A percentile compares a stretch with the other conserved stretches of the same genome.
phyloP scores from a whole-genome alignment of 2,888 invertebrate species.

The Epinotia nisella region DNA sequence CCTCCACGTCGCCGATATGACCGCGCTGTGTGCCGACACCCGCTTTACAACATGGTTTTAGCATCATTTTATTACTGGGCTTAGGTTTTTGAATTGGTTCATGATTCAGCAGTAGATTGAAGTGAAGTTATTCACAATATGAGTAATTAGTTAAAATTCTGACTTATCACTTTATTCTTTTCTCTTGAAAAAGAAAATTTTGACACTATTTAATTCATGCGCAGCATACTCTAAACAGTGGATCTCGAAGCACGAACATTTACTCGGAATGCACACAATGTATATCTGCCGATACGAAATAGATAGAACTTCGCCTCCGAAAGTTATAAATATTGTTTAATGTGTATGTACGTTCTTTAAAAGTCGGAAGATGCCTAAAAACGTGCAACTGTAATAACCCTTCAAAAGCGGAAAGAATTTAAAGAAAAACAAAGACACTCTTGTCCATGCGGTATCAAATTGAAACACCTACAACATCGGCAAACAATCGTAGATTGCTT shows the following conservation, averaged over 20 bases:
- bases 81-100: conserved; percentile 14
- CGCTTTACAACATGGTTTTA: conserved; percentile 6
- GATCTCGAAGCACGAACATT: no score
- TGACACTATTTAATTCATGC: neutral
- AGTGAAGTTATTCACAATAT: neutral
- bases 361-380: neutral
- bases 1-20: conserved; percentile 19
- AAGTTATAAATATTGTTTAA: no score
- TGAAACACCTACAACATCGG: conserved; percentile 10
- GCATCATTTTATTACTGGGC: conserved; percentile 19
- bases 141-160: no score
- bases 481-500: neutral
- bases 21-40: conserved; percentile 11
- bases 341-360: no score
- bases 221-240: neutral
- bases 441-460: neutral
- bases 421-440: neutral
- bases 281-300: no score
- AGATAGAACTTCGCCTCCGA: no score
- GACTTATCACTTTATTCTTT: no score
- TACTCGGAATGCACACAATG: no score
- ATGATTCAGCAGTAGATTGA: neutral
- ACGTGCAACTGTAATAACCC: neutral
- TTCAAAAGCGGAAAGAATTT: neutral
- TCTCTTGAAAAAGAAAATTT: no score